Conservation (phyloP, 2,113 vertebrate genomes). For the Lepisosteus osseus region DNA sequence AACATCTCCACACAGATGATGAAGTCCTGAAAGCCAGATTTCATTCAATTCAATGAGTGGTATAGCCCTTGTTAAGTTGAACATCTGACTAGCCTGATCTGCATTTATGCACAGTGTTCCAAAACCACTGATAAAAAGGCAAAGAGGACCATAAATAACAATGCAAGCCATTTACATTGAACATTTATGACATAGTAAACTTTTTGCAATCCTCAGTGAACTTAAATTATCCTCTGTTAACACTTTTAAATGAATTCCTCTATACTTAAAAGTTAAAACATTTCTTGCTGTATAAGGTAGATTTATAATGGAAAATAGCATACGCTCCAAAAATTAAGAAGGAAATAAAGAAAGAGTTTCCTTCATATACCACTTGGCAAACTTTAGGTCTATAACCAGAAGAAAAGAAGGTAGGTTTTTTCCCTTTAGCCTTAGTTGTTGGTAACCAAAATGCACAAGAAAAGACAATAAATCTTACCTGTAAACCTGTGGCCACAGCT, state of each 20-base stretch:
- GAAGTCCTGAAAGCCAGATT: constrained; percentile 76
- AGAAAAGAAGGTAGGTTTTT: too few relatives aligned
- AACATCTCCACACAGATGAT: constrained; percentile 98
- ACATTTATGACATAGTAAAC: background rate
- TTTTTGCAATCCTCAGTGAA: background rate
- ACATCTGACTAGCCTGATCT: background rate
- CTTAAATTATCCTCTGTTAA: background rate
- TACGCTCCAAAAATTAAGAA: background rate
- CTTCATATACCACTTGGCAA: too few relatives aligned
- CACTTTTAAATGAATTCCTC: background rate
- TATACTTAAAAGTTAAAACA: background rate
- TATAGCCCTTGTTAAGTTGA: background rate
- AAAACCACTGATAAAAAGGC: background rate
- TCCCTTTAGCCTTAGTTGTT: too few relatives aligned
- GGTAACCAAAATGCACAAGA: too few relatives aligned
- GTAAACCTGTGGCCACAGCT: constrained; percentile 91
- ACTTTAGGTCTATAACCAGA: too few relatives aligned
- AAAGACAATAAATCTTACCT: constrained; percentile 60
- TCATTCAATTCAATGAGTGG: too few relatives aligned
- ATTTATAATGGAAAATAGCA: background rate
- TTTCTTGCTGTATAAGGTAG: background rate
- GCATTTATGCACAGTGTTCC: background rate
- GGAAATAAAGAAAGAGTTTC: too few relatives aligned
- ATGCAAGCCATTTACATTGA: background rate
- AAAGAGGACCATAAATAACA: background rate